Percentiles rank a stretch among this genome's conserved stretches.
phyloP scores from a whole-genome alignment of 2,888 invertebrate genomes.

The Icerya purchasi region DNA sequence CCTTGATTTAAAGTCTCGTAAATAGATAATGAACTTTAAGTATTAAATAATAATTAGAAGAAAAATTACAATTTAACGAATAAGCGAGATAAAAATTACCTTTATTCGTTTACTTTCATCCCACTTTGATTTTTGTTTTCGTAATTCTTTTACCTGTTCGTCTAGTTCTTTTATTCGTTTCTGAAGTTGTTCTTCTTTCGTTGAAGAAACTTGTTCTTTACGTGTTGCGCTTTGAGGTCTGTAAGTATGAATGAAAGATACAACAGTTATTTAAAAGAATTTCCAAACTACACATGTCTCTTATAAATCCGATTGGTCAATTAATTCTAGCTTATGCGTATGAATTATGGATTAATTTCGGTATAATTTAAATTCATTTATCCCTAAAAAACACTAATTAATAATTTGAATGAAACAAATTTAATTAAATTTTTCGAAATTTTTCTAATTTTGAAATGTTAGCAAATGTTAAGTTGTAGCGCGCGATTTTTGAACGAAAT shows the following conservation, averaged over 20 bases:
- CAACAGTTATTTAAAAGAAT: neutral
- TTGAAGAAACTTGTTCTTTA: conserved; percentile 14
- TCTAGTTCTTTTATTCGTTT: conserved; percentile 27
- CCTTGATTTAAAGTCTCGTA: too few species aligned
- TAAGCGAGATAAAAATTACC: conserved; percentile 15
- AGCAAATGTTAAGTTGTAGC: too few species aligned
- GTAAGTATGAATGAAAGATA: neutral
- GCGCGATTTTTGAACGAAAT: too few species aligned
- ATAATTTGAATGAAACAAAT: too few species aligned
- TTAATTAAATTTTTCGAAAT: neutral
- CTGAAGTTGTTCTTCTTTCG: conserved; percentile 25
- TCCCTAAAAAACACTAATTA: too few species aligned
- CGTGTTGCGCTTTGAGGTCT: conserved; percentile 13
- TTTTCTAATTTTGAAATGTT: neutral
- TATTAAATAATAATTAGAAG: neutral
- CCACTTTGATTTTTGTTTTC: conserved; percentile 22
- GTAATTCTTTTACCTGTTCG: conserved; percentile 24
- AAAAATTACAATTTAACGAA: neutral
- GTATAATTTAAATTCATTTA: too few species aligned
- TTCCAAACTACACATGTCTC: neutral
- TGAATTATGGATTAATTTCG: too few species aligned
- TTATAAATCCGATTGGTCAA: too few species aligned
- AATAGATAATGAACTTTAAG: too few species aligned
- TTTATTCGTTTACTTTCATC: conserved; percentile 25
- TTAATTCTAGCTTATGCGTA: too few species aligned